Percentiles rank a stretch among this genome's conserved stretches.
Evolutionary conservation across 2,113 vertebrate genomes (phyloP).

Genomic region (Camelus bactrianus): DNA sequence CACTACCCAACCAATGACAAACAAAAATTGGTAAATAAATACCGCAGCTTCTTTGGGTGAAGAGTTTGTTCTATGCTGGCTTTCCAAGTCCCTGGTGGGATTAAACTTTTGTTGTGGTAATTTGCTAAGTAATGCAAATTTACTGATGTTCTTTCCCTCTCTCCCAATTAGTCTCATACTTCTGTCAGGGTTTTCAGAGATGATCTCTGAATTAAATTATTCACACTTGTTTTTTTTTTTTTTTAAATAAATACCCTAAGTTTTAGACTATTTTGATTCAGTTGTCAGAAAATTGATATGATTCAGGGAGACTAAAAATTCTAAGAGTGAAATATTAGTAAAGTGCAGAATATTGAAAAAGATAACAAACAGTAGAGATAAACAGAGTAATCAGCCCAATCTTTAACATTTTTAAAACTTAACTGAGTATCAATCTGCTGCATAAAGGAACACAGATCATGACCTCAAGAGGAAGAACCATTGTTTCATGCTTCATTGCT

Average conservation of each 20-base stretch:
- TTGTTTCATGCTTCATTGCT: not conserved
- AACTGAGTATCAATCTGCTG: not conserved
- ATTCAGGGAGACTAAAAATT: not conserved
- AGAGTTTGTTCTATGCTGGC: not conserved
- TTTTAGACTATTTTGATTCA: not conserved
- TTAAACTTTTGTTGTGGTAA: not conserved
- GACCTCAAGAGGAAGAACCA: not conserved
- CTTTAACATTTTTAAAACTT: not conserved
- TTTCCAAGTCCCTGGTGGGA: not conserved
- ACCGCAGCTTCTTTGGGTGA: not conserved
- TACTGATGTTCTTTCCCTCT: not conserved
- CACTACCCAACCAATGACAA: not conserved
- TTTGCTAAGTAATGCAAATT: not conserved
- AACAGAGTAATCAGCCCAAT: not conserved
- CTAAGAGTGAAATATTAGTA: not conserved
- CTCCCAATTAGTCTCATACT: not conserved
- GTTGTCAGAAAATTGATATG: not conserved
- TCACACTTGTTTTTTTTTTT: not conserved
- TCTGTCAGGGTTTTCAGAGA: not conserved
- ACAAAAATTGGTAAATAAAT: not conserved
- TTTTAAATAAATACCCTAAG: not conserved
- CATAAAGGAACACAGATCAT: not conserved
- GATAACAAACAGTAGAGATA: not conserved
- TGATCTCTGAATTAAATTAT: not conserved
- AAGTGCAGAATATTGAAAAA: not conserved